Base-by-base conservation (phyloP, 2,797 vertebrate genomes). In the Adelosebastes latens region DNA sequence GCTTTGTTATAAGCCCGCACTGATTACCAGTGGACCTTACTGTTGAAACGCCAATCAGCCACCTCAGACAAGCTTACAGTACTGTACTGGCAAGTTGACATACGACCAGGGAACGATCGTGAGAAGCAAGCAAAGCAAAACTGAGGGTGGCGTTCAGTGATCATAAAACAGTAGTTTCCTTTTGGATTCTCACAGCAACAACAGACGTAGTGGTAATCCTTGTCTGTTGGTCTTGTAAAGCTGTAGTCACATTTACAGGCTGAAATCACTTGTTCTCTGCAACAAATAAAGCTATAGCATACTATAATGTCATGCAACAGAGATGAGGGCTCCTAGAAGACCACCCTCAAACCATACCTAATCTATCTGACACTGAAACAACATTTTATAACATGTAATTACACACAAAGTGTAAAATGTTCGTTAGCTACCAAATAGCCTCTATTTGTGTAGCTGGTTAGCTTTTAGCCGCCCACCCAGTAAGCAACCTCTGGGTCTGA, bases 11-110 rank as follows among this genome's bases (percentile, higher is more conserved):
- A 87, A 87, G 70, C 74, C 42, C 46, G 46, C 25, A 22, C 76
- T 84, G 83, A 85, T 92, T 90, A 83, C 79, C 62, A 53, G 74
- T 78, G 75, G 80, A 70, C 77, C 67, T 72, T 62, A 65, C 53
- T 80, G 63, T 86, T 81, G 55, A 87, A 83, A 88, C 77, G 80
- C 81, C 79, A 79, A 68, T 90, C 78, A 73, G 34, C 69, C 61
- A 65, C 59, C 60, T 79, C 67, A 34, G 60, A 82, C 80, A 75
- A 83, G 77, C 62, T 77, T 67, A 66, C 8, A 74, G 29, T 20
- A 18, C 72, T 63, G 18, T 63, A 63, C 18, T 62, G 59, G 36
- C 24, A 79, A 59, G 73, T 70, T 77, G 39, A 61, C 25, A 34
- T 29, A n/a, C 6, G 8, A n/a, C 46, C 55, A 46, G 31, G 25